Percentiles rank a stretch among this genome's conserved stretches.
phyloP scores from a whole-genome alignment of 2,113 vertebrate genomes.

The Alligator sinensis region DNA sequence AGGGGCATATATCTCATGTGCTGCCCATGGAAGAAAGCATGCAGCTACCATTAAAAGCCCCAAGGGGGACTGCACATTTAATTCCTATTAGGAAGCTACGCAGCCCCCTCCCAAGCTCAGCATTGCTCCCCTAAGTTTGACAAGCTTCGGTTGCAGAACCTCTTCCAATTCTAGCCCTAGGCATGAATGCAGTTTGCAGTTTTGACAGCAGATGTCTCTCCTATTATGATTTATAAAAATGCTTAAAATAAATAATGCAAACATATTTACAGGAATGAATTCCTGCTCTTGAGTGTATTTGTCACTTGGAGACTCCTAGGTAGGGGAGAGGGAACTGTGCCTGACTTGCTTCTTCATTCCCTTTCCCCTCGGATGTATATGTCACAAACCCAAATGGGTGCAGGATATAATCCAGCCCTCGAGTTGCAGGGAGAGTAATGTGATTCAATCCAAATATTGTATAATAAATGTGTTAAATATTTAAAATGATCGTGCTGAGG shows the following conservation, averaged over 20 bases:
- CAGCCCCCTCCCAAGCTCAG: background rate
- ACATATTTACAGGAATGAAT: slow-evolving; percentile 79
- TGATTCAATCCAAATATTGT: background rate
- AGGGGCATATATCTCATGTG: background rate
- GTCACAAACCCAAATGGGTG: background rate
- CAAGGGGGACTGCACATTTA: background rate
- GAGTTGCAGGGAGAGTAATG: background rate
- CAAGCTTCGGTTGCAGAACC: slow-evolving; percentile 26
- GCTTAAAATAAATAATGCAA: slow-evolving; percentile 85
- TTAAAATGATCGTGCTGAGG: slow-evolving; percentile 35
- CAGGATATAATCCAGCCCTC: background rate
- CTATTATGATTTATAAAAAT: slow-evolving; percentile 90
- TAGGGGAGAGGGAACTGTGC: background rate
- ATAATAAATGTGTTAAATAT: slow-evolving; percentile 50
- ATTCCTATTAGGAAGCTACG: background rate
- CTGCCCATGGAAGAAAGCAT: background rate
- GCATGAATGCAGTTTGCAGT: slow-evolving; percentile 85
- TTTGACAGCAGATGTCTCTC: slow-evolving; percentile 89
- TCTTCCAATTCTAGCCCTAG: slow-evolving; percentile 49
- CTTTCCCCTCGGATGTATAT: background rate
- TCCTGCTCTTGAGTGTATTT: slow-evolving; percentile 40
- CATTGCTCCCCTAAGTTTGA: slow-evolving; percentile 23
- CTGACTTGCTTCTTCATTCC: background rate
- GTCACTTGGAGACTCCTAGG: slow-evolving; percentile 37
- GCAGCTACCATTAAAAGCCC: background rate